These are phyloP conservation scores for Penaeus chinensis DNA, from an alignment of 1,140 invertebrate genomes.

Conservation along the genomic window DNA sequence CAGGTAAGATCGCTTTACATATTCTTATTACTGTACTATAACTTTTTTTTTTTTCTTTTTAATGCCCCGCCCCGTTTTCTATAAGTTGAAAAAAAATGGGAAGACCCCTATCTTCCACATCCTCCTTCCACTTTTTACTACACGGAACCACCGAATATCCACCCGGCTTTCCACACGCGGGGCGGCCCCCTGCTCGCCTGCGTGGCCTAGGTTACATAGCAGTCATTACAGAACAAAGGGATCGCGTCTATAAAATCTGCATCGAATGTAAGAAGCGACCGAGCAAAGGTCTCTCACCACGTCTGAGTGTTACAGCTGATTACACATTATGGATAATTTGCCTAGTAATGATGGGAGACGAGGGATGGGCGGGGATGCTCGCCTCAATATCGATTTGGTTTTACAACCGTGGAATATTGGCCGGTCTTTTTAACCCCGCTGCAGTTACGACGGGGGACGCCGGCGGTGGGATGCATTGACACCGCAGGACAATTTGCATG, in stretches of 20 bases:
- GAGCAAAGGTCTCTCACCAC: no score
- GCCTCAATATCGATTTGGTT: constrained; percentile 46
- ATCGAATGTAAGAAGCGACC: not conserved
- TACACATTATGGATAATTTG: constrained; percentile 48
- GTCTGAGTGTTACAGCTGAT: constrained; percentile 40
- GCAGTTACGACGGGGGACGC: constrained; percentile 28
- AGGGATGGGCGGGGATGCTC: constrained; percentile 33
- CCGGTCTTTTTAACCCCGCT: not conserved
- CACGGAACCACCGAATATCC: no score
- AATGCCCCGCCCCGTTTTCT: no score
- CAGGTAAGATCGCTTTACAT: no score
- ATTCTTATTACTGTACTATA: no score
- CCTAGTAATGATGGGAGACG: constrained; percentile 32
- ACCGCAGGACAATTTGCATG: constrained; percentile 42
- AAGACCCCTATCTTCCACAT: no score
- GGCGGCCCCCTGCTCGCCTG: no score
- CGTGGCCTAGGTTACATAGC: no score
- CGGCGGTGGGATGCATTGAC: constrained; percentile 26
- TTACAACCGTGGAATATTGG: constrained; percentile 50
- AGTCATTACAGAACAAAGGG: not conserved
- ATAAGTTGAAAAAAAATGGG: no score
- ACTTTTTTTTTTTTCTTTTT: no score
- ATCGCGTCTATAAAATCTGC: constrained; percentile 38
- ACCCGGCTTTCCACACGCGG: no score
- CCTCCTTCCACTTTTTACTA: no score